Percentiles rank a stretch among this genome's conserved stretches.
phyloP scores from a whole-genome alignment of 1,140 invertebrate genomes.

The Bombus consobrinus region DNA sequence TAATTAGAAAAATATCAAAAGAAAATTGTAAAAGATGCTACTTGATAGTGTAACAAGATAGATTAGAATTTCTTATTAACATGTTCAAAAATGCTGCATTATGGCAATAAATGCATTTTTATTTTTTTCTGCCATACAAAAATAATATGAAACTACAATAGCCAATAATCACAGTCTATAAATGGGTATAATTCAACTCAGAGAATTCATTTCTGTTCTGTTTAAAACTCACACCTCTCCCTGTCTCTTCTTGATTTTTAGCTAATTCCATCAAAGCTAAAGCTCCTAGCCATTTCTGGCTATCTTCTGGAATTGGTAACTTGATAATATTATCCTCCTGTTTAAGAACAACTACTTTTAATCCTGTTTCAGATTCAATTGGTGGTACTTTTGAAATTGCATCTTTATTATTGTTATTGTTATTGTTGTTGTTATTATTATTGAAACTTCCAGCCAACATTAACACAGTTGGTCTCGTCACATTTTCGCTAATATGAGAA shows the following conservation, averaged over 20 bases:
- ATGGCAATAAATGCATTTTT: conserved; percentile 23
- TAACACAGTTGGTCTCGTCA: conserved; percentile 84
- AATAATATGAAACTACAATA: conserved; percentile 53
- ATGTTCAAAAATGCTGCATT: conserved; percentile 14
- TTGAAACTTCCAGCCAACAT: conserved; percentile 81
- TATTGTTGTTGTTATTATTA: conserved; percentile 64
- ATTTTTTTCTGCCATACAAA: conserved; percentile 51
- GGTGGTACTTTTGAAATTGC: conserved; percentile 31
- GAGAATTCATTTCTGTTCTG: conserved; percentile 59
- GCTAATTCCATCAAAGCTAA: conserved; percentile 87
- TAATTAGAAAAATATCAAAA: conserved; percentile 19
- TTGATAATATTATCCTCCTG: conserved; percentile 72
- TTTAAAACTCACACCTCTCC: conserved; percentile 59
- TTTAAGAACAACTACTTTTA: conserved; percentile 73
- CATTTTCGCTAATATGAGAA: conserved; percentile 77
- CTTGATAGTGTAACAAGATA: conserved; percentile 21
- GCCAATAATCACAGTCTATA: conserved; percentile 79
- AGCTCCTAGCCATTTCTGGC: conserved; percentile 85
- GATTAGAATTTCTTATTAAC: conserved; percentile 14
- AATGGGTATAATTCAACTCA: conserved; percentile 73
- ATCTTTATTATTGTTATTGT: conserved; percentile 75
- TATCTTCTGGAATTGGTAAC: conserved; percentile 77
- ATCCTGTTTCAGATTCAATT: conserved; percentile 26
- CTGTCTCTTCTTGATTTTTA: conserved; percentile 76
- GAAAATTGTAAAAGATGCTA: conserved; percentile 21